Evolutionary conservation across 2,888 invertebrate genomes (phyloP).

Genomic region (Dendrolimus houi): DNA sequence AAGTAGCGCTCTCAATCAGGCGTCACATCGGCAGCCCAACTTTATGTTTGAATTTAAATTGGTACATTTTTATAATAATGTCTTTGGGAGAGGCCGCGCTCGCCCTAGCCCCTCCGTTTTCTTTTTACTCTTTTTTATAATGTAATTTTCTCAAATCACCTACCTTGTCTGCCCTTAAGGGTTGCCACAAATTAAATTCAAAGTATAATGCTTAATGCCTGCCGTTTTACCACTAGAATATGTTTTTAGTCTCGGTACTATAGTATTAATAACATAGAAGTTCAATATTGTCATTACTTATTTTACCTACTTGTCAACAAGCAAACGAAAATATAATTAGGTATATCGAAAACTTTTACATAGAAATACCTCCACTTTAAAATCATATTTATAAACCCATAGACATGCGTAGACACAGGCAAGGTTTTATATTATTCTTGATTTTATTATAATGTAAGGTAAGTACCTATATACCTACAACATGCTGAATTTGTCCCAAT

Average conservation of each 20-base stretch:
- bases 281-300: no score
- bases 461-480: no score
- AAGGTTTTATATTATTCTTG: no score
- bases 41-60: conserved; percentile 66
- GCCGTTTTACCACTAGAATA: no score
- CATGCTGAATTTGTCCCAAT: no score
- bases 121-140: conserved; percentile 60
- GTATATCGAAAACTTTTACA: conserved; percentile 10
- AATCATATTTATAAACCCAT: no score
- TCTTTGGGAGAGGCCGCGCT: conserved; percentile 46
- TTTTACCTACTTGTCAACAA: no score
- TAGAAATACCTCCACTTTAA: background rate
- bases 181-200: background rate
- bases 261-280: background rate
- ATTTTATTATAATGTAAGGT: no score
- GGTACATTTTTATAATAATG: conserved; percentile 64
- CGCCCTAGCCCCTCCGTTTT: conserved; percentile 38
- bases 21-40: conserved; percentile 28
- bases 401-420: no score
- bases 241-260: no score
- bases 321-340: conserved; percentile 24
- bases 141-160: conserved; percentile 72
- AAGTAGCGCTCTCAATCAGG: conserved; percentile 6
- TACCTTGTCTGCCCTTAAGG: conserved; percentile 37
- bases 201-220: no score